These are phyloP conservation scores for Drosophila parabipectinata DNA, from an alignment of 1,140 invertebrate species.

Conservation along the genomic window DNA sequence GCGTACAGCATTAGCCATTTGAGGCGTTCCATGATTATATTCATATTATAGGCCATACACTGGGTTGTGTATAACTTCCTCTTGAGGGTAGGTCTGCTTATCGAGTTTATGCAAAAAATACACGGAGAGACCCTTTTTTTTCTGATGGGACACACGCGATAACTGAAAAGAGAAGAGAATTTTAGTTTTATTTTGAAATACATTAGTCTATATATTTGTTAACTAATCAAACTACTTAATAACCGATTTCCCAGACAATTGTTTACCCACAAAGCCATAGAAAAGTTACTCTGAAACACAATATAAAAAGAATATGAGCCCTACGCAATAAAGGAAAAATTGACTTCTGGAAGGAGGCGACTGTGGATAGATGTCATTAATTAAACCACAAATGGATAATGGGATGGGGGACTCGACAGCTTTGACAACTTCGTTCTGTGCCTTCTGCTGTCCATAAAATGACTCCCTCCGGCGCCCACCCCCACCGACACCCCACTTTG, in stretches of 20 bases:
- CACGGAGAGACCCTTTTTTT: conserved; percentile 49
- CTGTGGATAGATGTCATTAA: conserved; percentile 67
- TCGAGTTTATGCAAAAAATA: conserved; percentile 68
- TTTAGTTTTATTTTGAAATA: too few relatives aligned
- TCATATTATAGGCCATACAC: conserved; percentile 60
- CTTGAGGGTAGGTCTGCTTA: conserved; percentile 44
- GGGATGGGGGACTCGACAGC: conserved; percentile 31
- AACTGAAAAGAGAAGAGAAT: conserved; percentile 27
- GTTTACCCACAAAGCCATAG: conserved; percentile 40
- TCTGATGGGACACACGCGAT: conserved; percentile 24
- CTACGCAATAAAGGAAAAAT: conserved; percentile 5
- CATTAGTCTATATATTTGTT: too few relatives aligned
- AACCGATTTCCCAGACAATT: neutral
- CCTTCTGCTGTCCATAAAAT: conserved; percentile 75
- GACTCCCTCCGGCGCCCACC: conserved; percentile 22
- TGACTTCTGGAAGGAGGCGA: conserved; percentile 7
- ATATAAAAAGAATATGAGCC: conserved; percentile 12
- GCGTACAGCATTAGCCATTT: conserved; percentile 74
- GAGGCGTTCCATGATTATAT: conserved; percentile 62
- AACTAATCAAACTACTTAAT: conserved; percentile 18
- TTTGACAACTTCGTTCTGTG: conserved; percentile 52
- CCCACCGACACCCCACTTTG: conserved; percentile 11
- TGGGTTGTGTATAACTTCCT: conserved; percentile 18
- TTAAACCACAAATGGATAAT: conserved; percentile 75
- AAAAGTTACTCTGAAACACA: conserved; percentile 51